Base-by-base conservation (phyloP, 1,140 invertebrate genomes). In the Orchestia grillus region DNA sequence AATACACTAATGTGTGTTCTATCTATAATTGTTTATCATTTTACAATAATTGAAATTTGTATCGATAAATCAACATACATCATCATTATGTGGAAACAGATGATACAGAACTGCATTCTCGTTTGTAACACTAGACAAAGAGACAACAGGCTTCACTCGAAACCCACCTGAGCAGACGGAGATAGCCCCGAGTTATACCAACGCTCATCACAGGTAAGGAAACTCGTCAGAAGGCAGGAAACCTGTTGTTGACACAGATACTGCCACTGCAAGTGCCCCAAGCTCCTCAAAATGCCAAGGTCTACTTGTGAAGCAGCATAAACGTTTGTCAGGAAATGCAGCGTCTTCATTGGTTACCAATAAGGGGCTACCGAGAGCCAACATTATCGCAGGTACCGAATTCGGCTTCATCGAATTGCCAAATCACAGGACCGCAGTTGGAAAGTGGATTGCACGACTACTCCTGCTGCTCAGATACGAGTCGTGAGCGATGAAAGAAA, bases 321-420 rank as follows among this genome's bases (percentile, higher is more conserved):
- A 15, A 28, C 11, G 62, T 77, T 77, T 23, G 88, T 90, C 41
- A 90, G 43, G 87, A 15, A 90, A 42, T 11, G n/a, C 41, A 90
- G 43, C n/a, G 88, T 90, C 88, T 90, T 90, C 88, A 90, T 90
- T 90, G 88, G 88, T 90, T 90, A 11, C 88, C 88, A 90, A 90
- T 42, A 90, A 90, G 88, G 36, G 43, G 41, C 43, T 90, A 90
- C 42, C 41, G 88, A 90, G 88, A 44, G 88, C 88, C 88, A 4
- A 23, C 43, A 42, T 42, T 90, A 90, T 44, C 43, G 88, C 88
- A 42, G 88, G 4, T 41, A 15, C n/a, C 28, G 41, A 41, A 28
- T 44, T 43, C 15, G 36, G 42, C 41, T 41, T 41, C 88, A 90
- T 42, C 88, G 88, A 90, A 90, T 42, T 77, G 62, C 62, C 28